Conservation (phyloP, 2,113 vertebrate genomes). For the Lota lota region DNA sequence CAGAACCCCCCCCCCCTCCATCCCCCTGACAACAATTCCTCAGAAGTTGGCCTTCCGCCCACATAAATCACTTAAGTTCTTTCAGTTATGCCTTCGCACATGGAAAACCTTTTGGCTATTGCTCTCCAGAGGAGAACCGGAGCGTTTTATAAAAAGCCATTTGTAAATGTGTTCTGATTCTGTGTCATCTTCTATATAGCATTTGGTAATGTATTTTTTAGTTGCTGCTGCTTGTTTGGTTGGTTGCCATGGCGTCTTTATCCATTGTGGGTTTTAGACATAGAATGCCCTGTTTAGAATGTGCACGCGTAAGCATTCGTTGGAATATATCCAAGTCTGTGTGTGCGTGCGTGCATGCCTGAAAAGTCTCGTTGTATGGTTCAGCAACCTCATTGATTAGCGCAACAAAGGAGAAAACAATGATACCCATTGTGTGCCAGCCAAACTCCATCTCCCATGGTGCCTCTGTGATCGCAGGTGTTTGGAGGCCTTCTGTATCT, state of each 20-base stretch:
- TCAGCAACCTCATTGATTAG: background rate
- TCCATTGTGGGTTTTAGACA: background rate
- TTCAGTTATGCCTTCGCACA: slow-evolving; percentile 14
- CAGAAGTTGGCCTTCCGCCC: slow-evolving; percentile 3
- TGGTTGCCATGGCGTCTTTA: background rate
- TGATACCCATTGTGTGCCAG: background rate
- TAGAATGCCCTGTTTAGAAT: background rate
- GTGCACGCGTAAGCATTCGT: background rate
- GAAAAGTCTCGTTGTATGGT: background rate
- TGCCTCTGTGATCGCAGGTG: slow-evolving; percentile 74
- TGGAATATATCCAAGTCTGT: background rate
- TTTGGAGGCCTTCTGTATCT: slow-evolving; percentile 91
- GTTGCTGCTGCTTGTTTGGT: background rate
- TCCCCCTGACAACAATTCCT: no score
- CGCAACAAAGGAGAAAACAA: background rate
- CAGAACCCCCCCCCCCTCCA: no score
- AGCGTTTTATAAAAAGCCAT: background rate
- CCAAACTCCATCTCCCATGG: background rate
- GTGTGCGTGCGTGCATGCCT: background rate
- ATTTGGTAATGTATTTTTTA: background rate
- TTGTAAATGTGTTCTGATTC: no score
- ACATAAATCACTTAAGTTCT: slow-evolving; percentile 1
- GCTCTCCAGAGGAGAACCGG: background rate
- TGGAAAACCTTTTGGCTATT: background rate
- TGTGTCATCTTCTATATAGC: background rate